Percentiles rank a stretch among this genome's conserved stretches.
Conservation (phyloP, 1,140 invertebrate genomes). For the Gerris buenoi region DNA sequence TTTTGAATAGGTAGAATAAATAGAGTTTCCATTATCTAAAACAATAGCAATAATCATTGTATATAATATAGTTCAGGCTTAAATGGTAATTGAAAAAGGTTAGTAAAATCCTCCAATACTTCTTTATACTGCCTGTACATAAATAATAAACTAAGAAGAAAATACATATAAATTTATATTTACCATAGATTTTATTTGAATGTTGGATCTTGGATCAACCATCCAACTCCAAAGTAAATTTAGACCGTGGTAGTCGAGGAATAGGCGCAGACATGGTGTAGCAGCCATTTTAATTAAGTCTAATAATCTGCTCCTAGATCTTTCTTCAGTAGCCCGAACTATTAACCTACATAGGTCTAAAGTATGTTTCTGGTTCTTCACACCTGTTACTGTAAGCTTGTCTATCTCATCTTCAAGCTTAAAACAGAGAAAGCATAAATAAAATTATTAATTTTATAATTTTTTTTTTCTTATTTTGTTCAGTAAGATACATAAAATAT, state of each 20-base stretch:
- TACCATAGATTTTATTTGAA: neutral
- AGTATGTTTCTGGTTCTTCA: conserved; percentile 78
- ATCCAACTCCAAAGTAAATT: conserved; percentile 83
- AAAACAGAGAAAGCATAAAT: conserved; percentile 26
- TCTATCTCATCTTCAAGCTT: conserved; percentile 66
- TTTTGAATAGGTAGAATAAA: conserved; percentile 77
- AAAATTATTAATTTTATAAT: too few species aligned
- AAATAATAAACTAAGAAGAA: too few species aligned
- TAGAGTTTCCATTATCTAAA: conserved; percentile 65
- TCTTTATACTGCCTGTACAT: too few species aligned
- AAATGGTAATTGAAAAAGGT: too few species aligned
- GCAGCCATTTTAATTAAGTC: conserved; percentile 54
- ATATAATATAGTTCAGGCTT: too few species aligned
- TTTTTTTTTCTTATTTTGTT: too few species aligned
- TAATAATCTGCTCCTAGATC: conserved; percentile 48
- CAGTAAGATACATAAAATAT: too few species aligned
- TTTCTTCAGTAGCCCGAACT: conserved; percentile 70
- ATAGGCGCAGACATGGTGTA: conserved; percentile 65
- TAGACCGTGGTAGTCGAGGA: conserved; percentile 88
- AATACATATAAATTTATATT: neutral
- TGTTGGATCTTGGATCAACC: conserved; percentile 35
- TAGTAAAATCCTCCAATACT: too few species aligned
- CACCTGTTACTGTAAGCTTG: conserved; percentile 49
- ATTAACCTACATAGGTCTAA: conserved; percentile 75
- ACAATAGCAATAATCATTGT: too few species aligned